These are phyloP conservation scores for Smittia sp. DNA, from an alignment of 2,888 invertebrate species.

Conservation along the genomic window DNA sequence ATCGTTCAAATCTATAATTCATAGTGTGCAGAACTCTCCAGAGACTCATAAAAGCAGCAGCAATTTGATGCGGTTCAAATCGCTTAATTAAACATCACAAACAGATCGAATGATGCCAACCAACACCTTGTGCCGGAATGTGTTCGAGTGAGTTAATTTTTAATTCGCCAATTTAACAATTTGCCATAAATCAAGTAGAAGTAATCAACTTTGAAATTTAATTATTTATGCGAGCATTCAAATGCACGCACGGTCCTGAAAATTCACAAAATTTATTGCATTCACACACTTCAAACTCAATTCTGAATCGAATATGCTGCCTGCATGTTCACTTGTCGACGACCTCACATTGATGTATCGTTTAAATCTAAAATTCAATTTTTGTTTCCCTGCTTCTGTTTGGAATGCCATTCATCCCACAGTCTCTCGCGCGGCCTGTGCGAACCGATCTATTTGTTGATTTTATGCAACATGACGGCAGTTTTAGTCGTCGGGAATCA, in stretches of 20 bases:
- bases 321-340: not conserved
- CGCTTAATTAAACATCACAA: not conserved
- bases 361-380: constrained; percentile 36
- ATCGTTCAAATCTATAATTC: not conserved
- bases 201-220: constrained; percentile 39
- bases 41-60: not conserved
- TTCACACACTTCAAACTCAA: constrained; percentile 38
- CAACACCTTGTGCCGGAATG: not conserved
- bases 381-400: not conserved
- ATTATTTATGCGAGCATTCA: constrained; percentile 32
- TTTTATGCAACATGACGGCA: constrained; percentile 19
- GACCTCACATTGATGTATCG: not conserved
- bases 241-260: not conserved
- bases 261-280: constrained; percentile 9
- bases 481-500: not conserved
- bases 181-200: constrained; percentile 38
- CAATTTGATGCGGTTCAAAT: not conserved
- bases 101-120: not conserved
- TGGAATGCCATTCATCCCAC: constrained; percentile 20
- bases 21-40: not conserved
- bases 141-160: constrained; percentile 20
- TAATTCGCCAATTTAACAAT: constrained; percentile 39
- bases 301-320: constrained; percentile 22
- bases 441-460: constrained; percentile 26
- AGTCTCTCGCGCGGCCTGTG: not conserved